Evolutionary conservation across 30 jellyfish, hydroid and myxozoan species (phyloP), one percentile per base, ranked within the genome.

Genomic region (Haliclystus octoradiatus): DNA sequence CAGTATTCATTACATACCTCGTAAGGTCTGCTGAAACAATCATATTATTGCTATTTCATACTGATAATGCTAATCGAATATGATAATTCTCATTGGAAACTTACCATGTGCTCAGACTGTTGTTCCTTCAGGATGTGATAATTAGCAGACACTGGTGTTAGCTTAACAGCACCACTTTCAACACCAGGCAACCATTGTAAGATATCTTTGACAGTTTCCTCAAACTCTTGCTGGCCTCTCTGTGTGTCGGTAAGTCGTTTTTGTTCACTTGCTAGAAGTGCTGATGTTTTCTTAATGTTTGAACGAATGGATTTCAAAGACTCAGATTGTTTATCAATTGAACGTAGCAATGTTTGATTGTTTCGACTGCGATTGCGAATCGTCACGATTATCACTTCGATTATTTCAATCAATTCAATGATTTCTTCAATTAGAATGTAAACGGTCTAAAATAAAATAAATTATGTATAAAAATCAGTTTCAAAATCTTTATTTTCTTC

Each of bases 121-220:
- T 87, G 97, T n/a, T 71, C 52, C 64, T 70, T 69, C 69, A 87
- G 69, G 22, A 80, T 70, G 31, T 49, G 71, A 63, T 61, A 87
- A 57, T 77, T 80, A n/a, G 95, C 95, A 29, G 97, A 87, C 31
- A 87, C 81, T 2, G 97, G 97, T 30, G 93, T 74, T 52, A 67
- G 78, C 47, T 74, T 87, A 35, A 87, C 81, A 19, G 79, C 71
- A 40, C 63, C 83, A 2, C 93, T 81, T 62, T 87, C 97, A 22
- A 65, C 65, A 15, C 13, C 49, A 23, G 97, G 92, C 51, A 87
- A 72, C 94, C 93, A 79, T 27, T 26, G 46, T 14, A 46, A 24
- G n/a, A 74, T 67, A 49, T 71, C 78, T 26, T 70, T 66, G 30
- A 87, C 60, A 62, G 51, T 62, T 2, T 74, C 79, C 12, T 75